Evolutionary conservation across 1,140 invertebrate genomes (phyloP).

Genomic region (Magallana angulata): DNA sequence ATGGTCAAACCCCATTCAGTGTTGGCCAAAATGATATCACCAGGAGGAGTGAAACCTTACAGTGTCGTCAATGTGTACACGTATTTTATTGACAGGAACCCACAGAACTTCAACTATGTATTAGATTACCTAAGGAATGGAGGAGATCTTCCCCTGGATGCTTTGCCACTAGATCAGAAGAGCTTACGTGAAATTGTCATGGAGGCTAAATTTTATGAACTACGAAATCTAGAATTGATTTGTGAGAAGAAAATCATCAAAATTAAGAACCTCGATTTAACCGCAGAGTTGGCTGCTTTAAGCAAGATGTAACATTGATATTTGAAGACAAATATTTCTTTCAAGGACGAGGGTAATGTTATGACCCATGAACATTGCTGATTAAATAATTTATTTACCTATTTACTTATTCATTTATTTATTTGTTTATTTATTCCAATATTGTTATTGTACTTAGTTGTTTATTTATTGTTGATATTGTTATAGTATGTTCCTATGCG

Average conservation of each 20-base stretch:
- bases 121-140: neutral
- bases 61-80: neutral
- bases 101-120: neutral
- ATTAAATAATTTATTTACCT: neutral
- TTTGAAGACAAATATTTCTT: constrained; percentile 6
- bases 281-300: neutral
- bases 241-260: neutral
- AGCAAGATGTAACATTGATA: neutral
- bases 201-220: too few species aligned
- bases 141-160: neutral
- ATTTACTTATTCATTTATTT: neutral
- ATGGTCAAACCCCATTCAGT: neutral
- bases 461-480: too few species aligned
- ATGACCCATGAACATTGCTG: neutral
- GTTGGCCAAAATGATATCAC: neutral
- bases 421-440: too few species aligned
- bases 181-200: neutral
- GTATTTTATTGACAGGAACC: constrained; percentile 29
- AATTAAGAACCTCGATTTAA: neutral
- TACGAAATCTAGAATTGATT: neutral
- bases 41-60: neutral
- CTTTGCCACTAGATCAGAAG: neutral
- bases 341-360: neutral
- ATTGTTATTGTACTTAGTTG: neutral
- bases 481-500: too few species aligned